Conservation (phyloP, 2,797 vertebrate genomes). For the Astyanax mexicanus region DNA sequence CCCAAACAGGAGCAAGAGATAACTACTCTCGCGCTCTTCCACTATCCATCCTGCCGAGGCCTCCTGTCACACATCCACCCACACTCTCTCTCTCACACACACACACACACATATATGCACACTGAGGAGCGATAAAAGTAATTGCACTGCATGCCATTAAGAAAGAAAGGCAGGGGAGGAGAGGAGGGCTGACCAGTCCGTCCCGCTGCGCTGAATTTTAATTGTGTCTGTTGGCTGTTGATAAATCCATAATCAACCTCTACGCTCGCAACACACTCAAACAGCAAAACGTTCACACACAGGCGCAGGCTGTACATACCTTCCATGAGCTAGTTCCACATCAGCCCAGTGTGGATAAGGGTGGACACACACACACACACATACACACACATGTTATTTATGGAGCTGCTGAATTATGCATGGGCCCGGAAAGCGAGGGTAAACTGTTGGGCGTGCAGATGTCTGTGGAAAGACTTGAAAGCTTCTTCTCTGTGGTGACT, state of each 20-base stretch:
- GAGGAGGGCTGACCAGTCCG: conserved; percentile 21
- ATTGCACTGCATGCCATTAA: conserved; percentile 54
- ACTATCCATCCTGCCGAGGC: conserved; percentile 4
- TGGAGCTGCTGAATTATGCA: conserved; percentile 53
- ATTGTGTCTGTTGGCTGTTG: conserved; percentile 56
- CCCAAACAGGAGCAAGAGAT: conserved; percentile 22
- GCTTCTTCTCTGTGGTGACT: conserved; percentile 45
- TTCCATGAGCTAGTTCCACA: conserved; percentile 4
- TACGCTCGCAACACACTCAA: background rate
- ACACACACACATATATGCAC: conserved; percentile 25
- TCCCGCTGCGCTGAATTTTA: conserved; percentile 50
- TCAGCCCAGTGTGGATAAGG: background rate
- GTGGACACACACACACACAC: conserved; percentile 32
- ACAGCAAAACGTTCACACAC: background rate
- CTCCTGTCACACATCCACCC: conserved; percentile 9
- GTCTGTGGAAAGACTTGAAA: conserved; percentile 42
- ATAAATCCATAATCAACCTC: conserved; percentile 48
- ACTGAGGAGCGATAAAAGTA: conserved; percentile 44
- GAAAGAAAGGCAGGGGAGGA: conserved; percentile 39
- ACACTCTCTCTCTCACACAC: conserved; percentile 14
- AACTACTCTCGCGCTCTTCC: conserved; percentile 11
- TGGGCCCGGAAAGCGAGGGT: conserved; percentile 41
- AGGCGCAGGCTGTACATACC: background rate
- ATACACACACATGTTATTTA: conserved; percentile 43
- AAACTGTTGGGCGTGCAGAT: conserved; percentile 54